Evolutionary conservation across 2,113 vertebrate species (phyloP).

Genomic region (Nicator chloris): DNA sequence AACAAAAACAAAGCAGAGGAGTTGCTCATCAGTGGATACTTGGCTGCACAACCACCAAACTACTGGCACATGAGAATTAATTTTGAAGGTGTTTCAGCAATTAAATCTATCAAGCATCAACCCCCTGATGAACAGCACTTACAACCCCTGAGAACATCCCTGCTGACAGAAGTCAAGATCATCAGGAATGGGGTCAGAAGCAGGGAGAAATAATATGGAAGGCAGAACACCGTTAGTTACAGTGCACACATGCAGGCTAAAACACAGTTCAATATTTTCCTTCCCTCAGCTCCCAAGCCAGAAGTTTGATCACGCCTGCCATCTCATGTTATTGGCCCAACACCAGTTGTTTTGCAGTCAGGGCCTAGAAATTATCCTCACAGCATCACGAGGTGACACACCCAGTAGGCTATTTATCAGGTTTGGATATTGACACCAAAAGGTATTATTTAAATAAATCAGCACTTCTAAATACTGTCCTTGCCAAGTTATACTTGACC

Average conservation of each 20-base stretch:
- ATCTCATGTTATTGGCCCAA: background rate
- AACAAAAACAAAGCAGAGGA: background rate
- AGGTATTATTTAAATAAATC: background rate
- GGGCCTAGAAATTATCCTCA: background rate
- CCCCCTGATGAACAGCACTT: background rate
- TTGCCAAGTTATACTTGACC: background rate
- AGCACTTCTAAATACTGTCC: background rate
- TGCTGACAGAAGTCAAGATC: background rate
- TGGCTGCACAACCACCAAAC: background rate
- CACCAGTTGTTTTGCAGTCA: background rate
- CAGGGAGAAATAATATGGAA: background rate
- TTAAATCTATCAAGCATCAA: background rate
- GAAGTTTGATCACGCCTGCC: rapidly evolving
- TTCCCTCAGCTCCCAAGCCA: background rate
- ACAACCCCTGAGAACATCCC: background rate
- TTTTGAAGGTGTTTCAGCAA: background rate
- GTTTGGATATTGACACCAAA: background rate
- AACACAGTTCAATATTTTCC: background rate
- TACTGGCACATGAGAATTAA: background rate
- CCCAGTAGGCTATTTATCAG: background rate
- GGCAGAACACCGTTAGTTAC: background rate
- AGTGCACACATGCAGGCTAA: rapidly evolving
- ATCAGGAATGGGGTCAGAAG: background rate
- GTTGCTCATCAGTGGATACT: background rate
- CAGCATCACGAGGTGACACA: background rate